Evolutionary conservation across 2,888 invertebrate species (phyloP).

Genomic region (Alentia gelatinosa): DNA sequence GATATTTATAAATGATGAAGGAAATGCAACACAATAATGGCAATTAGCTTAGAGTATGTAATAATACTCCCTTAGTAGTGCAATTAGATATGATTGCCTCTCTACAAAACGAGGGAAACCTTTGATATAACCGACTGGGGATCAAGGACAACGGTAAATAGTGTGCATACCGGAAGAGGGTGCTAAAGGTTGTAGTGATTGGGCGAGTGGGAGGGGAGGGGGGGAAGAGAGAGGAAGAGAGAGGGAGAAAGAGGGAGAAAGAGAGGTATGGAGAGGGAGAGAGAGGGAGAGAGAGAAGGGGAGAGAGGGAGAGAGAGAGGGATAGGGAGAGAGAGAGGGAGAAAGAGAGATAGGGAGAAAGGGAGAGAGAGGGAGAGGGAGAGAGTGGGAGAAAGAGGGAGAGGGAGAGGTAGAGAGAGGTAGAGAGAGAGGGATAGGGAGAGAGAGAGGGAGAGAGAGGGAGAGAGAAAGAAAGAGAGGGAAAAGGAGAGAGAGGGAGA

Average conservation of each 20-base stretch:
- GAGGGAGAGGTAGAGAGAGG: background rate
- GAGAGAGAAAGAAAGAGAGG: background rate
- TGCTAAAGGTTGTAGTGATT: no score
- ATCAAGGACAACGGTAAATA: no score
- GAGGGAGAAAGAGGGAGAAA: background rate
- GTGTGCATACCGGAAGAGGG: no score
- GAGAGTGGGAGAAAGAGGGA: background rate
- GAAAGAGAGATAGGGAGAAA: background rate
- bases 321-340: background rate
- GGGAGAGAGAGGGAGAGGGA: background rate
- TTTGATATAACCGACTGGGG: no score
- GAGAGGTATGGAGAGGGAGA: background rate
- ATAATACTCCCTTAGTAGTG: no score
- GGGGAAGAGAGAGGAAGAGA: no score
- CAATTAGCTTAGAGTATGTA: no score
- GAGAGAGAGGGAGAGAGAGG: background rate
- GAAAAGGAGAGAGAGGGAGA: background rate
- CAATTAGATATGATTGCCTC: no score
- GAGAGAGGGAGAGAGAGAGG: background rate
- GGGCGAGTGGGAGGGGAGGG: no score
- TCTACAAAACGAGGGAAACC: no score
- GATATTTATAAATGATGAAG: no score
- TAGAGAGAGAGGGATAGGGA: background rate
- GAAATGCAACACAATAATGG: no score
- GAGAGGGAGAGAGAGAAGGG: background rate